Evolutionary conservation across 2,888 invertebrate species (phyloP), one percentile per base, ranked within the genome.

Genomic region (Trachelus iudaicus): DNA sequence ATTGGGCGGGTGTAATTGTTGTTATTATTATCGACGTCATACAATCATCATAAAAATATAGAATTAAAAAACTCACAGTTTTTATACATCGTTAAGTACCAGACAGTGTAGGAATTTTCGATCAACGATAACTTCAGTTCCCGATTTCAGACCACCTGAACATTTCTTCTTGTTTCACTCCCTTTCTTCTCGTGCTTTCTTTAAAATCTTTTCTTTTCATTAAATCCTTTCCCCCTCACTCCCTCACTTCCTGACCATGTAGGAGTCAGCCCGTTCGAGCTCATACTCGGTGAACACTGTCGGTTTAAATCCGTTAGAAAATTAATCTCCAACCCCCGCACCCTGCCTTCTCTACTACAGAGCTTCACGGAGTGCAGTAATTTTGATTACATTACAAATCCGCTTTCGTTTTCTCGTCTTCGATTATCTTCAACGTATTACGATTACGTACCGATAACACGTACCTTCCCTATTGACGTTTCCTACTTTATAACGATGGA

Each of bases 331-430:
- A 73, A 35, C 30, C 69, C 73, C 23, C 71, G 31, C 71, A 31
- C 12, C 15, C 31, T 71, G 3, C 69, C 73, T 34, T 37, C 80
- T 75, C 69, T 31, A 75, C 30, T 71, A 31, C 71, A 11, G 30
- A 23, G 71, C 34, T 23, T 30, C 23, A 34, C 30, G 30, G 12
- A 13, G 71, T 71, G 71, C 69, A 80, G 75, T 79, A 79, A 76
- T 82, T 84, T 82, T 78, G 81, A 83, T 84, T 82, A 77, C 75
- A 82, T 75, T 77, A 40, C 77, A 79, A 68, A 75, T 81, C 76
- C 77, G 69, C 69, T 23, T 15, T n/a, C n/a, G 6, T n/a, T 31
- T 34, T 15, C 69, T 69, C 69, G 1, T 71, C 35, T 69, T 71
- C 11, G 11, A 34, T 30, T 71, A 31, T 76, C 23, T 23, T 23